A percentile compares a stretch with the other conserved stretches of the same genome.
These are phyloP conservation scores for Pelosia muscerda DNA, from an alignment of 2,888 invertebrate species.

Conservation along the genomic window DNA sequence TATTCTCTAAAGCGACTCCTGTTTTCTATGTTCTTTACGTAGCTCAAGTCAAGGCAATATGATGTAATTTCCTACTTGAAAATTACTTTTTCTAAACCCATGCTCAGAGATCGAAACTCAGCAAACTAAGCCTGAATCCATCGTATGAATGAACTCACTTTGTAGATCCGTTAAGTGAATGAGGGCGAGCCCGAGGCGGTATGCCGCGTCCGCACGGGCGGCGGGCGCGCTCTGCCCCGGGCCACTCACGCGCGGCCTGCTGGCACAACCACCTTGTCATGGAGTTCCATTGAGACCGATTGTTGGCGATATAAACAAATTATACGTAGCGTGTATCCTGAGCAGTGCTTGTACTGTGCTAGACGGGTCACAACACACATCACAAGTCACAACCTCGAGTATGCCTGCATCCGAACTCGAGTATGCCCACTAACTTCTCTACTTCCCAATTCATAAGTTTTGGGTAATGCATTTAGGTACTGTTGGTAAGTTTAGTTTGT, in stretches of 20 bases:
- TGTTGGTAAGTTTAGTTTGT: too few relatives aligned
- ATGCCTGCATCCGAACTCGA: too few relatives aligned
- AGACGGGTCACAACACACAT: too few relatives aligned
- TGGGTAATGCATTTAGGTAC: too few relatives aligned
- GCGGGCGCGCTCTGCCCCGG: slow-evolving; percentile 33
- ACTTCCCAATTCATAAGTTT: too few relatives aligned
- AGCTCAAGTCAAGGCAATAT: too few relatives aligned
- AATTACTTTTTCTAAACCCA: not conserved
- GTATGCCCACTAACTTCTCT: too few relatives aligned
- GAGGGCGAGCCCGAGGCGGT: slow-evolving; percentile 34
- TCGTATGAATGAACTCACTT: slow-evolving; percentile 5
- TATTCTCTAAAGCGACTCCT: not conserved
- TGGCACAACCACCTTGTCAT: not conserved
- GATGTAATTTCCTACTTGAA: not conserved
- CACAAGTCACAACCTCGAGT: too few relatives aligned
- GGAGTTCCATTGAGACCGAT: not conserved
- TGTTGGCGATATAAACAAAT: too few relatives aligned
- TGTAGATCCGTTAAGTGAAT: not conserved
- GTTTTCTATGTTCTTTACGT: not conserved
- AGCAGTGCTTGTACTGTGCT: too few relatives aligned
- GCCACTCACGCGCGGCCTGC: slow-evolving; percentile 27
- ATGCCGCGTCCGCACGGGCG: slow-evolving; percentile 12
- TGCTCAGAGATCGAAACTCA: not conserved
- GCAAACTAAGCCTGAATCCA: not conserved
- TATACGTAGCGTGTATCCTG: too few relatives aligned